Evolutionary conservation across 2,797 vertebrate species (phyloP).

Genomic region (Pogoniulus pusillus): DNA sequence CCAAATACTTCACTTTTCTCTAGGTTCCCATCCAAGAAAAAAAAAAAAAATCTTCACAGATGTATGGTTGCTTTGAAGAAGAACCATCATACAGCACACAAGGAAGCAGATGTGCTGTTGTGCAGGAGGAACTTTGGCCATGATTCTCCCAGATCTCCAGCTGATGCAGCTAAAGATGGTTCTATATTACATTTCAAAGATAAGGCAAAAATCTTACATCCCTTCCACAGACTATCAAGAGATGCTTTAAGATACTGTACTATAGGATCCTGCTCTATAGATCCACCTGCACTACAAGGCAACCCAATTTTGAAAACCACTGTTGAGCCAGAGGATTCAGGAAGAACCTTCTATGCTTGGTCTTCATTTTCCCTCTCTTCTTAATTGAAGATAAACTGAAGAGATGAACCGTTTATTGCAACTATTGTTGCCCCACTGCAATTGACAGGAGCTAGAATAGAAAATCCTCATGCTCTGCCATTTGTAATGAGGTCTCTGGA

Average conservation of each 20-base stretch:
- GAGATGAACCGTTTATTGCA: neutral
- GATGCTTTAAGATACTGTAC: neutral
- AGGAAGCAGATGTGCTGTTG: neutral
- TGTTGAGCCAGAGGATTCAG: neutral
- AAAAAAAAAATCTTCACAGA: fast-evolving
- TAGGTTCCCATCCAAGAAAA: neutral
- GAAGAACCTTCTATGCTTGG: neutral
- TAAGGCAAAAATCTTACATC: neutral
- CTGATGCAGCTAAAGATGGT: neutral
- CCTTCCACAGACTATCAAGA: neutral
- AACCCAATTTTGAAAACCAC: neutral
- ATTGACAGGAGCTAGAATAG: neutral
- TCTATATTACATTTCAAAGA: neutral
- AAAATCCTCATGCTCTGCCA: neutral
- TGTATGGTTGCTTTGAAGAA: fast-evolving
- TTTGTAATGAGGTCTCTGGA: neutral
- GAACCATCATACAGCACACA: neutral
- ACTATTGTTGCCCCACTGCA: neutral
- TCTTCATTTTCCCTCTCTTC: neutral
- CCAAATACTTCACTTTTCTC: neutral
- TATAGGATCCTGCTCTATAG: neutral
- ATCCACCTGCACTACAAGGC: neutral
- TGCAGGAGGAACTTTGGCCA: neutral
- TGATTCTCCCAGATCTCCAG: neutral
- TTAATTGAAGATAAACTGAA: neutral